Evolutionary conservation across 2,113 vertebrate genomes (phyloP).

Genomic region (Indicator maculatus): DNA sequence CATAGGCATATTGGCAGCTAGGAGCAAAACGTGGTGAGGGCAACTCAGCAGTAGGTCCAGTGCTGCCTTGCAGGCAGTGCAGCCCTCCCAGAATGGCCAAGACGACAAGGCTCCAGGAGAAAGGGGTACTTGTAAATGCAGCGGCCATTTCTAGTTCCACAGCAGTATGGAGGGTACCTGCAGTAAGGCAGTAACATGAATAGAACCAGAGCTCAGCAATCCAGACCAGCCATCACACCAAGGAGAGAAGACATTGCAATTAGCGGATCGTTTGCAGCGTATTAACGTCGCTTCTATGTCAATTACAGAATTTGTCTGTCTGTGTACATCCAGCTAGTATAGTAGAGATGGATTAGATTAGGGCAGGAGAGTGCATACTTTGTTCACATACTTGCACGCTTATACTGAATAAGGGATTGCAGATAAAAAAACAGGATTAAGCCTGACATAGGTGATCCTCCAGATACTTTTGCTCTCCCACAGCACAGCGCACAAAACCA

Average conservation of each 20-base stretch:
- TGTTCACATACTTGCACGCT: not conserved
- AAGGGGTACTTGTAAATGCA: not conserved
- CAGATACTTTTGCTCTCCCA: not conserved
- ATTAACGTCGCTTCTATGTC: not conserved
- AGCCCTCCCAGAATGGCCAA: accelerated
- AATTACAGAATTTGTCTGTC: not conserved
- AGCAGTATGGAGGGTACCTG: not conserved
- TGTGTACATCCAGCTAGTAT: not conserved
- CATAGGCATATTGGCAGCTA: accelerated
- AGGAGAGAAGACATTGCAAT: not conserved
- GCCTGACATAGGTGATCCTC: not conserved
- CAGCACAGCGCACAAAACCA: not conserved
- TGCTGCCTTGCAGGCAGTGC: not conserved
- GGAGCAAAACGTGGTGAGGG: accelerated
- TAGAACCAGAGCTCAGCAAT: not conserved
- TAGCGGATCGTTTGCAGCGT: not conserved
- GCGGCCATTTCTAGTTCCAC: not conserved
- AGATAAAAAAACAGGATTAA: not conserved
- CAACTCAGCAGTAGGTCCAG: not conserved
- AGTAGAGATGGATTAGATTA: not conserved
- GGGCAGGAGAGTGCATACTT: accelerated
- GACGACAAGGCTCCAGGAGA: too few relatives aligned
- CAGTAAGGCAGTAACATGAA: too few relatives aligned
- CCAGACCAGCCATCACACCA: not conserved
- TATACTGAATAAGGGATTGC: not conserved